Percentiles rank a stretch among this genome's conserved stretches.
Evolutionary conservation across 2,113 vertebrate genomes (phyloP).

Genomic region (Cyrtonyx montezumae): DNA sequence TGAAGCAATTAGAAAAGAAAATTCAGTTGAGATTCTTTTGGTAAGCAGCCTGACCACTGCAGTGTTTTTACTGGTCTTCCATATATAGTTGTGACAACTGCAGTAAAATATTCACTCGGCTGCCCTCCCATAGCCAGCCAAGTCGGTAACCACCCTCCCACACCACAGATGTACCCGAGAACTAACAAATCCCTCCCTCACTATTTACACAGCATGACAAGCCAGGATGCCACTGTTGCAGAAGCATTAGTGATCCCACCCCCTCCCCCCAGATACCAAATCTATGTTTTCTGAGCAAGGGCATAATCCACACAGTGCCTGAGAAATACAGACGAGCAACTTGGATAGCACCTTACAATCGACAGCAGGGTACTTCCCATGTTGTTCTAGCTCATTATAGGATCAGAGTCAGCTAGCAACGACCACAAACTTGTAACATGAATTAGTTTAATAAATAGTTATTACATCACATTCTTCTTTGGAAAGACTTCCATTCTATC

Average conservation of each 20-base stretch:
- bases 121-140: background rate
- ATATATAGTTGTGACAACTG: slow-evolving; percentile 49
- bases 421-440: background rate
- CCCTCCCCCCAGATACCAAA: background rate
- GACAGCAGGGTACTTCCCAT: fast-evolving
- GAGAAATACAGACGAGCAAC: background rate
- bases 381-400: background rate
- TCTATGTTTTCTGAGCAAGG: background rate
- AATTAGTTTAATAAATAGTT: background rate
- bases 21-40: background rate
- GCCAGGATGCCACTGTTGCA: background rate
- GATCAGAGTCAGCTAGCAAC: background rate
- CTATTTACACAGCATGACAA: background rate
- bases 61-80: background rate
- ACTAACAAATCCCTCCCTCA: background rate
- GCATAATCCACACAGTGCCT: background rate
- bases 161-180: background rate
- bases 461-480: background rate
- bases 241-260: background rate
- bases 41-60: background rate
- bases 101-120: background rate
- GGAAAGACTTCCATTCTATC: background rate
- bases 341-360: background rate
- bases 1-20: slow-evolving; percentile 1
- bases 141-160: background rate